Evolutionary conservation across 2,797 vertebrate species (phyloP), one percentile per base, ranked within the genome.

Genomic region (Gobionotothen gibberifrons): DNA sequence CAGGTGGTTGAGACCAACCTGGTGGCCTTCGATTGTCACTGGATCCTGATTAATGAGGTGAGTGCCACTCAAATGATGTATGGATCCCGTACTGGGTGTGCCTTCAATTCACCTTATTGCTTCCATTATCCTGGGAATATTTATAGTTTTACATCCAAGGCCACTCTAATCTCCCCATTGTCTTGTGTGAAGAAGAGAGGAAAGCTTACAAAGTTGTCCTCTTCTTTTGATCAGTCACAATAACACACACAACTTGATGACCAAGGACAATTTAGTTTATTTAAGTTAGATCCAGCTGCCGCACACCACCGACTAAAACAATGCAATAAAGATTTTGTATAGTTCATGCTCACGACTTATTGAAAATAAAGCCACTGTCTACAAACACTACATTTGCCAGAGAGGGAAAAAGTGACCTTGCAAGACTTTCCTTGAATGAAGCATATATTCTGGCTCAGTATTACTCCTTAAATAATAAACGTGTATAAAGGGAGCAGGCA

Each of bases 31-130:
- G 98, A 99, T 93, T 99, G 98, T 94, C 98, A 99, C 93, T 99
- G 98, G 98, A 98, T 99, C 95, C 97, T 99, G 93, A 99, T 99
- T 93, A 99, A 99, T 88, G 98, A 99, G 97, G 98, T 99, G 94
- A 95, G 93, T 93, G 84, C 70, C 26, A 42, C 44, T 46, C 46
- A 68, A 74, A 79, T 75, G 53, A 87, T 87, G 75, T 71, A 78
- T 76, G 16, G 32, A 69, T 78, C 15, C 17, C 26, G 12, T 26
- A 17, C 11, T 63, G 46, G 56, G 39, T 59, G 40, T 69, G 48
- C 53, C 66, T 82, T 81, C 44, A 61, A 19, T 72, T 86, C 72
- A 73, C 57, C 63, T 74, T 53, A 67, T 72, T 82, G 47, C 78
- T 71, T 79, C 39, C 57, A 21, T 75, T 73, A 68, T 76, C 61